Base-by-base conservation (phyloP, 2,888 invertebrate genomes). In the Odontocerum albicorne region DNA sequence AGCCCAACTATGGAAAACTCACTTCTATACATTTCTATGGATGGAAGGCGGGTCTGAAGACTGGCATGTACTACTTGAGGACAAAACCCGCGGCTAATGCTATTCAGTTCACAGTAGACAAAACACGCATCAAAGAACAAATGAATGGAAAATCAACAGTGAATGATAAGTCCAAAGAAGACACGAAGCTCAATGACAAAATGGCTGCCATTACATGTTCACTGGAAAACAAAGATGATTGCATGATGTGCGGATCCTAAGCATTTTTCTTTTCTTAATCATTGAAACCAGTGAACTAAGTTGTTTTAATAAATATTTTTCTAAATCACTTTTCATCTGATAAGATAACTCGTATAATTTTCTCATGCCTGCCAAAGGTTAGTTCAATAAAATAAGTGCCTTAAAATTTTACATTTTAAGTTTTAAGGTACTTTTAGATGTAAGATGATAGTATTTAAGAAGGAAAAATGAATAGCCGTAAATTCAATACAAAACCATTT, bases 11-110 rank as follows among this genome's bases (percentile, higher is more conserved):
- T 68, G 94, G 91, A 3, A 94, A 94, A 70, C 77, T 99, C 49
- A 92, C 96, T 1, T 97, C 97, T 2, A 98, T 99, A 85, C 99
- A 99, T 74, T 99, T 99, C 72, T 92, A 93, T 70, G 93, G 92
- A 0, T 99, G 99, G 99, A 89, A 92, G 74, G 82, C 88, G 73
- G 98, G 98, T 2, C 77, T 99, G 54, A 99, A 99, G 76, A 99
- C 98, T 1, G 99, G 99, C 45, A 97, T 99, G 97, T 99, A 99
- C 72, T 98, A 99, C 70, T 77, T 99, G 62, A 83, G 97, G 44
- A 97, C 96, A 0, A 96, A 96, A 69, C 94, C 98, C 4, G 98
- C 98, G 1, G 95, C 91, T 1, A 89, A 92, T 70, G 95, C 98
- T 3, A 94, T 98, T 64, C 96, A 99, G 69, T 98, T 99, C 71